Percentiles rank a stretch among this genome's conserved stretches.
phyloP scores from a whole-genome alignment of 1,140 invertebrate species.

The Solenopsis fugax region DNA sequence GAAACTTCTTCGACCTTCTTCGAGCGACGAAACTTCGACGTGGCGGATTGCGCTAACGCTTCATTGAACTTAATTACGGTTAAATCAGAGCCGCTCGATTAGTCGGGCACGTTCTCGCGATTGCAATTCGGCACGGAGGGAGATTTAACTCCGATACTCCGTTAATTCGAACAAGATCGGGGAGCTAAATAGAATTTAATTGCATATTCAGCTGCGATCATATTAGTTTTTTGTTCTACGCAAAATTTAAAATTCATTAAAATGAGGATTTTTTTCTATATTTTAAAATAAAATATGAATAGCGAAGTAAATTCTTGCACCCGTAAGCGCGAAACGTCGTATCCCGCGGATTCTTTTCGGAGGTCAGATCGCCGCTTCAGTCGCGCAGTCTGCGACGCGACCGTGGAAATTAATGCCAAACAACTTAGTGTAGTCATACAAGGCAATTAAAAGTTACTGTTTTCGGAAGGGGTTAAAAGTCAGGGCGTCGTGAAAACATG shows the following conservation, averaged over 20 bases:
- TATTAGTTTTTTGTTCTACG: neutral
- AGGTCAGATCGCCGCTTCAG: neutral
- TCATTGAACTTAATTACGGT: conserved; percentile 42
- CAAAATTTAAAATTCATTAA: neutral
- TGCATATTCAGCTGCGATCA: neutral
- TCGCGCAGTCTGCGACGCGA: neutral
- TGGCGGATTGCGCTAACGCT: neutral
- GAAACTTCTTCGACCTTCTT: conserved; percentile 18
- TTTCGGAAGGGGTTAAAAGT: neutral
- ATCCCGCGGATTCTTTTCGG: neutral
- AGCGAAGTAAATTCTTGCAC: neutral
- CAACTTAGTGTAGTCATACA: conserved; percentile 14
- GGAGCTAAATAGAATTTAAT: conserved; percentile 16
- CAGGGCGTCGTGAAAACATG: neutral
- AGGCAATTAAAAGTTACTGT: conserved; percentile 28
- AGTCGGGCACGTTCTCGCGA: conserved; percentile 6
- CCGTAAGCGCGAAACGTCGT: neutral
- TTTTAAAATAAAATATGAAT: conserved; percentile 6
- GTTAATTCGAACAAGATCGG: conserved; percentile 11
- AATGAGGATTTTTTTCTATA: neutral
- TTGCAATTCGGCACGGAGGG: neutral
- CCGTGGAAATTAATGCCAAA: conserved; percentile 24
- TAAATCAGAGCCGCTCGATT: conserved; percentile 37
- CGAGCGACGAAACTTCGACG: conserved; percentile 5
- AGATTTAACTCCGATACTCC: neutral